Base-by-base conservation (phyloP, 2,888 invertebrate genomes). In the Spodoptera littoralis region DNA sequence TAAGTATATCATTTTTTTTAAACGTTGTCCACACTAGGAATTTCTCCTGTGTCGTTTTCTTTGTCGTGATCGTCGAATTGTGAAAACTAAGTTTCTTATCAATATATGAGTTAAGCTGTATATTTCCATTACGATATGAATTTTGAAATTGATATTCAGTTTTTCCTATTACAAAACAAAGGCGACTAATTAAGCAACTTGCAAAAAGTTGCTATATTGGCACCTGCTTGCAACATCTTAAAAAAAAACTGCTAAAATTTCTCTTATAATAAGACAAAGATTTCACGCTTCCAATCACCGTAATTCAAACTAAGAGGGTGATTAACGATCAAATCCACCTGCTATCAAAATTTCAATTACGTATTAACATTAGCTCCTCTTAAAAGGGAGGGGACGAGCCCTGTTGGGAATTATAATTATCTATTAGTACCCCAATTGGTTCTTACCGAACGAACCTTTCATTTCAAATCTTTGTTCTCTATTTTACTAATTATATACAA, bases 321-420 rank as follows among this genome's bases (percentile, higher is more conserved):
- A 85, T 85, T 86, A 86, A 76, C 75, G 79, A 81, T 80, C 80
- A 86, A 87, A 85, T 85, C 80, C 84, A 76, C 67, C 71, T 73
- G 77, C 79, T 84, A 81, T 83, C 81, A 77, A 82, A 77, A 83
- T 85, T 86, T 85, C 84, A 84, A 85, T 84, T 85, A 85, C 73
- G 79, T 81, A 84, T 86, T 83, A 86, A 84, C 84, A 86, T 87
- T 86, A 82, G 80, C 77, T 70, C 64, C 73, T 76, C 79, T 77
- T 68, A 69, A 66, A 70, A 70, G 64, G 61, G 66, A 82, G 85
- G 82, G 84, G 85, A 79, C 69, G 69, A 65, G 60, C 76, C 83
- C 85, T 82, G 79, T 65, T 68, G 82, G 82, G 87, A 77, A 81
- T 85, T 80, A 84, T 86, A 88, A 86, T 86, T 87, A 87, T 88